Base-by-base conservation (phyloP, 2,888 invertebrate genomes). In the Sialis lutaria region DNA sequence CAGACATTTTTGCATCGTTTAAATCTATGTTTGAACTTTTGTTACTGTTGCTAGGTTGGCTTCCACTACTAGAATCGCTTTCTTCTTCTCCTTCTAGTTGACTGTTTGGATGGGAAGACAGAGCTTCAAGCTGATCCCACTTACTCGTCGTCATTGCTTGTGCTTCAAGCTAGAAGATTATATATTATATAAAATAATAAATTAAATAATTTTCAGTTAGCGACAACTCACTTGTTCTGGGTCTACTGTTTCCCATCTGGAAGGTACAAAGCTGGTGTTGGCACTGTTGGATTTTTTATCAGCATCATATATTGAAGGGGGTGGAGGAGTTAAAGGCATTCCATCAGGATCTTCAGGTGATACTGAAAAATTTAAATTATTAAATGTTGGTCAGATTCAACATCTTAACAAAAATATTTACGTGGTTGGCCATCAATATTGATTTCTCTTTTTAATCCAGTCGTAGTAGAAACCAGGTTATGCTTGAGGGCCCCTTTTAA, bases 201-300 rank as follows among this genome's bases (percentile, higher is more conserved):
- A n/a, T 22, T 33, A 34, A 4, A 44, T 9, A 13, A 41, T 34
- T 6, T 44, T n/a, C n/a, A 10, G 9, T 6, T 33, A 32, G 3
- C 22, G n/a, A 2, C 42, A 40, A 35, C 43, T 47, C 49, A 77
- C 71, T 61, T 83, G 79, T 56, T 83, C 80, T 30, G 91, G 89
- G 67, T 95, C 93, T 30, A 97, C 87, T 41, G 85, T 86, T 73
- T 97, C 95, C 96, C 96, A 97, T 63, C 91, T 88, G 2, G 93
- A 93, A 6, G 88, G 86, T 48, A 91, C 82, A 68, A 95, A 90
- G 9, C 78, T 79, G 1, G 79, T 67, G 45, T 57, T 52, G 32
- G 63, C 58, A 52, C 56, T 57, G 45, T 48, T 55, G 43, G 50
- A 59, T 48, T 63, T 62, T 42, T 56, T 63, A n/a, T 60, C 62